A percentile compares a stretch with the other conserved stretches of the same genome.
phyloP scores from a whole-genome alignment of 2,113 vertebrate species.

The Zosterops hypoxanthus region DNA sequence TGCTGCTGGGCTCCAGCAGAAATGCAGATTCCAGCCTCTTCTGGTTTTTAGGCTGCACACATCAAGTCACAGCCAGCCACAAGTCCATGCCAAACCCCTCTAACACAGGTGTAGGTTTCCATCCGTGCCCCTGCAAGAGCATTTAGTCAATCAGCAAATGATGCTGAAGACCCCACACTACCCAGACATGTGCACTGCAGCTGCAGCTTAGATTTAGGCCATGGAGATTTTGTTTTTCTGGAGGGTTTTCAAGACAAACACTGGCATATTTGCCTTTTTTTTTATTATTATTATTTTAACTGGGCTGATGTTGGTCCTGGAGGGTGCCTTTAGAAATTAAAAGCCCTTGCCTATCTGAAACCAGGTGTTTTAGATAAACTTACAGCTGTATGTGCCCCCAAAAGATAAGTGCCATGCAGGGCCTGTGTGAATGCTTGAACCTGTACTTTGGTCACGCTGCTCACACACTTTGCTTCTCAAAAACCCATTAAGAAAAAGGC shows the following conservation, averaged over 20 bases:
- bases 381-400: neutral
- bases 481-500: neutral
- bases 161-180: neutral
- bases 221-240: neutral
- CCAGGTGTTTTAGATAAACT: slow-evolving; percentile 17
- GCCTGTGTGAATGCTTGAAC: neutral
- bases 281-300: neutral
- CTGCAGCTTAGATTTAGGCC: neutral
- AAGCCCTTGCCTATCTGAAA: neutral
- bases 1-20: neutral
- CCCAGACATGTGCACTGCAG: neutral
- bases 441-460: neutral
- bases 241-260: neutral
- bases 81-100: neutral
- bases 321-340: neutral
- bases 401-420: neutral
- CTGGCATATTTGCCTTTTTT: neutral
- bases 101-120: neutral
- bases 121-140: neutral
- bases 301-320: slow-evolving; percentile 3
- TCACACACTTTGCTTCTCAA: neutral
- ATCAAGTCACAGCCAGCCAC: neutral
- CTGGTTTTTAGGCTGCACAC: neutral
- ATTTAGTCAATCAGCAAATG: neutral
- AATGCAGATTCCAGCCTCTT: neutral